Evolutionary conservation across 2,113 vertebrate genomes (phyloP).

Genomic region (Lontra canadensis): DNA sequence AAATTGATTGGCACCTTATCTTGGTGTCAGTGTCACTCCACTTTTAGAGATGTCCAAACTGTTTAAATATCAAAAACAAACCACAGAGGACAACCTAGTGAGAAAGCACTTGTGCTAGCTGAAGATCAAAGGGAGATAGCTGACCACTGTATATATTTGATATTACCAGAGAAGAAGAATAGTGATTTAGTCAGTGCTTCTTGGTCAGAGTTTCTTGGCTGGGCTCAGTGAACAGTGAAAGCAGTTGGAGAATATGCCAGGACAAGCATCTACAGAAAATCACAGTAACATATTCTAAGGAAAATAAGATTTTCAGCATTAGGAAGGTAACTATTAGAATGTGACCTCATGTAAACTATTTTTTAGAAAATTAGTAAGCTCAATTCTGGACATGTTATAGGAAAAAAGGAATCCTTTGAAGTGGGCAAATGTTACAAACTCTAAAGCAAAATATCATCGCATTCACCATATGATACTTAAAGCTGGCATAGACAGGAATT

Average conservation of each 20-base stretch:
- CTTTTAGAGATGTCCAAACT: slow-evolving; percentile 76
- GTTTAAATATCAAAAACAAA: slow-evolving; percentile 79
- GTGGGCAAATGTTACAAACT: background rate
- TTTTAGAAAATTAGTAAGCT: slow-evolving; percentile 13
- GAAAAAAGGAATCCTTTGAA: background rate
- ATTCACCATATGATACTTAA: background rate
- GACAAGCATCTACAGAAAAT: background rate
- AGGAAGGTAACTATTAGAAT: background rate
- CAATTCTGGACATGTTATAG: background rate
- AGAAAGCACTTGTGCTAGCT: slow-evolving; percentile 57
- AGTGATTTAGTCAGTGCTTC: background rate
- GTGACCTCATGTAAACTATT: background rate
- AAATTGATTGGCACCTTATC: slow-evolving; percentile 73
- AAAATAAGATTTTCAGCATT: slow-evolving; percentile 8
- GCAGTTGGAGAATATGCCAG: background rate
- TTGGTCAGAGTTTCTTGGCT: background rate
- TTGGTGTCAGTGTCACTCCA: slow-evolving; percentile 55
- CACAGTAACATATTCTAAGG: background rate
- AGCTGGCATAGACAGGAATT: background rate
- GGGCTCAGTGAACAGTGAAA: background rate
- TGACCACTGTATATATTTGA: slow-evolving; percentile 36
- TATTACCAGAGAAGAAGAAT: slow-evolving; percentile 12
- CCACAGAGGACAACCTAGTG: slow-evolving; percentile 45
- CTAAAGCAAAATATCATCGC: slow-evolving; percentile 5
- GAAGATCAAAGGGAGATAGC: slow-evolving; percentile 68